Percentiles rank a stretch among this genome's conserved stretches.
These are phyloP conservation scores for Penaeus indicus DNA, from an alignment of 1,140 invertebrate genomes.

Conservation along the genomic window DNA sequence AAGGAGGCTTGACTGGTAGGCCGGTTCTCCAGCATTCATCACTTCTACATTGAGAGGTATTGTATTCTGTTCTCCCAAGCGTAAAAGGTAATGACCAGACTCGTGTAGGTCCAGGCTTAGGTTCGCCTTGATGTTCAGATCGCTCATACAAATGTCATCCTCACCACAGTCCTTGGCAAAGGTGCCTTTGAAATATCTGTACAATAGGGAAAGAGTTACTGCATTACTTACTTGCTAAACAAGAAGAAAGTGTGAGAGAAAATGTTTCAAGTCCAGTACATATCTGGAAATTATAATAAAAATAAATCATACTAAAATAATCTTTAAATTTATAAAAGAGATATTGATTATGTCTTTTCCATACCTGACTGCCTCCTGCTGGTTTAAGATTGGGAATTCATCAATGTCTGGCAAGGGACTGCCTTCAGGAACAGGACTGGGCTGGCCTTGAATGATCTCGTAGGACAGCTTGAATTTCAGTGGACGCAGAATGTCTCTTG, in stretches of 20 bases:
- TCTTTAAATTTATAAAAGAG: not conserved
- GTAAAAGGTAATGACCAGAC: conserved; percentile 70
- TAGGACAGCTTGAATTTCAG: conserved; percentile 84
- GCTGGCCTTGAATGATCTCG: conserved; percentile 81
- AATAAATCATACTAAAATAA: not conserved
- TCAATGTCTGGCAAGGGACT: conserved; percentile 79
- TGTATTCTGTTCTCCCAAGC: conserved; percentile 82
- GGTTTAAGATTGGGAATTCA: conserved; percentile 88
- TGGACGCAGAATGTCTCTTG: conserved; percentile 69
- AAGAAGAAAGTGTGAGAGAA: not conserved
- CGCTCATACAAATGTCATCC: conserved; percentile 90
- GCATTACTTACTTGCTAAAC: not conserved
- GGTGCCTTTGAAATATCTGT: conserved; percentile 83
- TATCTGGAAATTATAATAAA: not conserved
- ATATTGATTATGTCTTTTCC: not conserved
- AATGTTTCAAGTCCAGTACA: not conserved
- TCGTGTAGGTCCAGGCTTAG: conserved; percentile 36
- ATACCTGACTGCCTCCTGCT: conserved; percentile 78
- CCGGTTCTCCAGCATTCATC: conserved; percentile 86
- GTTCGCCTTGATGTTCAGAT: conserved; percentile 79
- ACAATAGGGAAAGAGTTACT: conserved; percentile 64
- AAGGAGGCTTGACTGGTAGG: conserved; percentile 89
- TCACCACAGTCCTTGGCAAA: conserved; percentile 94
- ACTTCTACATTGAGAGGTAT: conserved; percentile 83
- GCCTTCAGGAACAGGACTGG: conserved; percentile 71